Evolutionary conservation across 2,888 invertebrate species (phyloP), one percentile per base, ranked within the genome.

Genomic region (Rhagophthalmus giganteus): DNA sequence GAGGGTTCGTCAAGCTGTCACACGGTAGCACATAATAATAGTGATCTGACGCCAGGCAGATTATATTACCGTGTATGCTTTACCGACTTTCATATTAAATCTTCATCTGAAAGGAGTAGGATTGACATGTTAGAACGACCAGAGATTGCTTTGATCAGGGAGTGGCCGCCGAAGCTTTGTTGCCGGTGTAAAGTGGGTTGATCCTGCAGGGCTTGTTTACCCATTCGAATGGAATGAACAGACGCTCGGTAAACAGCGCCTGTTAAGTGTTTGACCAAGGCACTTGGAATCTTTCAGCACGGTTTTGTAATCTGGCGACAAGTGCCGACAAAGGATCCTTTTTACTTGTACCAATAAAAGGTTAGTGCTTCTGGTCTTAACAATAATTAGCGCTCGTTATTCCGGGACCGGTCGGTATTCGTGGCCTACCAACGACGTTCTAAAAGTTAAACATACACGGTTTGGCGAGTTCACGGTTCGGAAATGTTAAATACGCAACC

Each of bases 11-110:
- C 58, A 61, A 61, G 62, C 68, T 70, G 70, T 71, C 71, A 71
- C 64, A 72, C 71, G 66, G 71, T 71, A 71, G 70, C 71, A 65
- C 64, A 66, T 69, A 67, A 69, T 71, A 69, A 70, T 65, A 68
- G 69, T 69, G 65, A 70, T 70, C 67, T 61, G 68, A 70, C 68
- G 63, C 66, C 67, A 63, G 57, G 57, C 63, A 60, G 61, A 65
- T 67, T 67, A 66, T 60, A 62, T 50, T 51, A 55, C 54, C 54
- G 52, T 46, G 47, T 55, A 57, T 55, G 51, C 47, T 58, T 57
- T 57, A 54, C 51, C 54, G 54, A 41, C 49, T 50, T 50, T 38
- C 37, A 31, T 52, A 53, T 55, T 55, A 55, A 53, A 55, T 44
- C 48, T 48, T 42, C 55, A 52, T 53, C 37, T 40, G 47, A 54